Evolutionary conservation across 2,113 vertebrate species (phyloP).

Genomic region (Sceloporus tristichus): DNA sequence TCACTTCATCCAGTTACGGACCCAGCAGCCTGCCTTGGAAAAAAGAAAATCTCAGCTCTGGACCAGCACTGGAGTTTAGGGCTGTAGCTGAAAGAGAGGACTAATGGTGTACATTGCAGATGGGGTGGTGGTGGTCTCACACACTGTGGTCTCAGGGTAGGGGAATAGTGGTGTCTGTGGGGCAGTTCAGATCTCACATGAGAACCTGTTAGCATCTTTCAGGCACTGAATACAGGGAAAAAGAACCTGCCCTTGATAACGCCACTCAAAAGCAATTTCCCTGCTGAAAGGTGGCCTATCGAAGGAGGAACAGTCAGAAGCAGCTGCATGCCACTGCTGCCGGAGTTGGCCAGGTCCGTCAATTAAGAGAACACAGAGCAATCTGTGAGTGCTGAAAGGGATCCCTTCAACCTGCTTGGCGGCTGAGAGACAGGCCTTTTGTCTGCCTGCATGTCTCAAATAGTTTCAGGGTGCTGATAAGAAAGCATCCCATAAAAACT

Average conservation of each 20-base stretch:
- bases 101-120: neutral
- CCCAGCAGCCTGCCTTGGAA: slow-evolving; percentile 3
- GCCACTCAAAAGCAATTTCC: slow-evolving; percentile 86
- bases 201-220: slow-evolving; percentile 26
- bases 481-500: slow-evolving; percentile 87
- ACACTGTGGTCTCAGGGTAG: neutral
- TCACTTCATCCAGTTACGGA: neutral
- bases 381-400: slow-evolving; percentile 93
- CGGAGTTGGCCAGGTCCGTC: slow-evolving; percentile 86
- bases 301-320: slow-evolving; percentile 76
- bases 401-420: slow-evolving; percentile 84
- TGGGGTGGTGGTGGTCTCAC: neutral
- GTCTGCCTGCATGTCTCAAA: slow-evolving; percentile 94
- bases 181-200: slow-evolving; percentile 4
- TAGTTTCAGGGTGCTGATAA: slow-evolving; percentile 94
- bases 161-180: neutral
- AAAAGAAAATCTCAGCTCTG: neutral
- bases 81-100: neutral
- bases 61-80: neutral
- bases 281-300: slow-evolving; percentile 89
- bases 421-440: slow-evolving; percentile 90
- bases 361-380: slow-evolving; percentile 93
- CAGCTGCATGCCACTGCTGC: slow-evolving; percentile 88
- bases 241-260: slow-evolving; percentile 79
- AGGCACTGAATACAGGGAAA: slow-evolving; percentile 38